Conservation (phyloP, 1,140 invertebrate genomes). For the Cryptotermes secundus region DNA sequence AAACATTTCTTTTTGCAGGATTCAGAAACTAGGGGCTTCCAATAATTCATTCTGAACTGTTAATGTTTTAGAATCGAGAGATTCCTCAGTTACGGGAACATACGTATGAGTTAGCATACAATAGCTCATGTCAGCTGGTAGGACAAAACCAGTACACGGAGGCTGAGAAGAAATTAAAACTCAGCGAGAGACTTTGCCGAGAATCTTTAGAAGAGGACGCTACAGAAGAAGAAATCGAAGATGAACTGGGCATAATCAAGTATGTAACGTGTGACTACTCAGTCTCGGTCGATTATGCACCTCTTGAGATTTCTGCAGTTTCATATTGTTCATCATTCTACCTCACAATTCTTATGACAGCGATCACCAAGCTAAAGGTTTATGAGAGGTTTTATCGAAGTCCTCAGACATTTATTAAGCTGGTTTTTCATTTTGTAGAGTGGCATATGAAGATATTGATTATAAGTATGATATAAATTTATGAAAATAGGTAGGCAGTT, state of each 20-base stretch:
- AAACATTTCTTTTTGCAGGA: no score
- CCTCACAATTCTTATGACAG: no score
- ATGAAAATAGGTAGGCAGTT: no score
- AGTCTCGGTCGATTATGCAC: background rate
- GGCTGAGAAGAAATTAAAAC: conserved; percentile 77
- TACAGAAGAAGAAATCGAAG: conserved; percentile 76
- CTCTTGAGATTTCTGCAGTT: background rate
- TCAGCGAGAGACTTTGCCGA: conserved; percentile 80
- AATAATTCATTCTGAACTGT: background rate
- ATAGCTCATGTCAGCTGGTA: conserved; percentile 79
- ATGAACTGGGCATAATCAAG: conserved; percentile 87
- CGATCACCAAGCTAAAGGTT: no score
- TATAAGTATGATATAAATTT: no score
- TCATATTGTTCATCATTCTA: no score
- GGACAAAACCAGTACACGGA: conserved; percentile 68
- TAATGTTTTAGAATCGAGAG: conserved; percentile 49
- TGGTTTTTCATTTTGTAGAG: no score
- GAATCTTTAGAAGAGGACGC: conserved; percentile 88
- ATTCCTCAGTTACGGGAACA: conserved; percentile 56
- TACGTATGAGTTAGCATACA: conserved; percentile 89
- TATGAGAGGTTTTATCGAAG: no score
- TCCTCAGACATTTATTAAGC: no score
- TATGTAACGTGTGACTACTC: conserved; percentile 42
- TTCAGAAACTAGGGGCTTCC: no score
- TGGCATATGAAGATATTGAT: no score